These are phyloP conservation scores for Amphipyra tragopoginis DNA, from an alignment of 2,888 invertebrate species.

Conservation along the genomic window DNA sequence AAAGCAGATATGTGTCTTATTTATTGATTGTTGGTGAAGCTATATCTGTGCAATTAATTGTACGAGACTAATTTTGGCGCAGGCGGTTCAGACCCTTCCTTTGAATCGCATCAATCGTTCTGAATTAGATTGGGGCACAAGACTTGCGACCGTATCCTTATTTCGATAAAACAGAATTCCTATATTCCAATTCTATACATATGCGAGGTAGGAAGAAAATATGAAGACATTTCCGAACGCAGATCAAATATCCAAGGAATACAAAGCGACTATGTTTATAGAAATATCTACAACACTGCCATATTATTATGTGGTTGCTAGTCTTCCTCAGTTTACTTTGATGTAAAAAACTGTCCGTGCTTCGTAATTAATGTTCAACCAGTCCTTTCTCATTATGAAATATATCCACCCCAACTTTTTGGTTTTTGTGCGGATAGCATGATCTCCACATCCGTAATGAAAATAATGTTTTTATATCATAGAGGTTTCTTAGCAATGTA, in stretches of 20 bases:
- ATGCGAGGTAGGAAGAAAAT: slow-evolving; percentile 38
- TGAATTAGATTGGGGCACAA: slow-evolving; percentile 61
- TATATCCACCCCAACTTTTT: slow-evolving; percentile 1
- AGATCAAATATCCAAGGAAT: slow-evolving; percentile 52
- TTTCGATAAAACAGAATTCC: slow-evolving; percentile 53
- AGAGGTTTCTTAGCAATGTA: too few species aligned
- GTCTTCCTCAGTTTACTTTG: slow-evolving; percentile 30
- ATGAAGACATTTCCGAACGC: slow-evolving; percentile 41
- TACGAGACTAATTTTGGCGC: slow-evolving; percentile 61
- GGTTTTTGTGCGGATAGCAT: background rate
- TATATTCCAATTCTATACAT: slow-evolving; percentile 55
- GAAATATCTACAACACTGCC: slow-evolving; percentile 1
- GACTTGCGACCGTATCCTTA: slow-evolving; percentile 54
- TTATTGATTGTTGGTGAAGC: slow-evolving; percentile 59
- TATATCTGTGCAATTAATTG: slow-evolving; percentile 60
- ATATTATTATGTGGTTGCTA: slow-evolving; percentile 6
- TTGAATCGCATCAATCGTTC: slow-evolving; percentile 63
- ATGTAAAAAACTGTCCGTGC: slow-evolving; percentile 21
- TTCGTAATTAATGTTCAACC: slow-evolving; percentile 37
- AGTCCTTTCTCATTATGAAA: slow-evolving; percentile 28
- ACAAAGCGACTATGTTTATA: slow-evolving; percentile 25
- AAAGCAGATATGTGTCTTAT: slow-evolving; percentile 34
- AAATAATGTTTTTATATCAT: too few species aligned
- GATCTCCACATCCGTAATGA: background rate
- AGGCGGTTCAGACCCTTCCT: slow-evolving; percentile 30